A percentile compares a stretch with the other conserved stretches of the same genome.
These are phyloP conservation scores for Centruroides sculpturatus DNA, from an alignment of 1,140 invertebrate genomes.

Conservation along the genomic window DNA sequence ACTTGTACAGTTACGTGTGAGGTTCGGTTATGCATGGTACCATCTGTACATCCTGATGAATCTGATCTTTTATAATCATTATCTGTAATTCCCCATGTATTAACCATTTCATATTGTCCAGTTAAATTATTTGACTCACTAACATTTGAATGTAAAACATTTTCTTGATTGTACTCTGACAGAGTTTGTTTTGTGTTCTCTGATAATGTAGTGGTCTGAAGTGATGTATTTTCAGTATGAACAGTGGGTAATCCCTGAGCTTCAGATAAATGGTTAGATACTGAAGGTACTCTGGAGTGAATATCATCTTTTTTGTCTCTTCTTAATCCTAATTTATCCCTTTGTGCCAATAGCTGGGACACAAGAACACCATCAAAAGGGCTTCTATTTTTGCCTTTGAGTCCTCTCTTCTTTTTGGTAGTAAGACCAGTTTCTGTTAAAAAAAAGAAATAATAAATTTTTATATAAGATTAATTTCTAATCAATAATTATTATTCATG, in stretches of 20 bases:
- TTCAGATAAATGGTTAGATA: background rate
- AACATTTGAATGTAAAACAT: too few relatives aligned
- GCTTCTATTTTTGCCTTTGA: slow-evolving; percentile 14
- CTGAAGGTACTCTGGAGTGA: background rate
- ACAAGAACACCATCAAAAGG: slow-evolving; percentile 21
- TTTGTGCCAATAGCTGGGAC: slow-evolving; percentile 19
- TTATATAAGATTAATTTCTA: too few relatives aligned
- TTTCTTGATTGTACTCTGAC: too few relatives aligned
- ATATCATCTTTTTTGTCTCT: slow-evolving; percentile 7
- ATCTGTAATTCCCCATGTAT: too few relatives aligned
- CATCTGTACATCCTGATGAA: too few relatives aligned
- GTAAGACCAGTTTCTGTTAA: slow-evolving; percentile 8
- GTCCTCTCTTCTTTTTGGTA: slow-evolving; percentile 11
- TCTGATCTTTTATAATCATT: too few relatives aligned
- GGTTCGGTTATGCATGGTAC: too few relatives aligned
- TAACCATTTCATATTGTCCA: too few relatives aligned
- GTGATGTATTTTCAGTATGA: background rate
- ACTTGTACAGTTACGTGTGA: too few relatives aligned
- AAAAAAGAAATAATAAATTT: background rate
- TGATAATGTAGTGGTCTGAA: background rate
- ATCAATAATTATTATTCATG: too few relatives aligned
- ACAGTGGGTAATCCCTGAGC: background rate
- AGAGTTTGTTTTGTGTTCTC: too few relatives aligned
- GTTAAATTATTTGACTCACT: too few relatives aligned
- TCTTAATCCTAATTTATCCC: slow-evolving; percentile 16